A percentile compares a stretch with the other conserved stretches of the same genome.
phyloP scores from a whole-genome alignment of 2,113 vertebrate species.

The Aptenodytes forsteri region DNA sequence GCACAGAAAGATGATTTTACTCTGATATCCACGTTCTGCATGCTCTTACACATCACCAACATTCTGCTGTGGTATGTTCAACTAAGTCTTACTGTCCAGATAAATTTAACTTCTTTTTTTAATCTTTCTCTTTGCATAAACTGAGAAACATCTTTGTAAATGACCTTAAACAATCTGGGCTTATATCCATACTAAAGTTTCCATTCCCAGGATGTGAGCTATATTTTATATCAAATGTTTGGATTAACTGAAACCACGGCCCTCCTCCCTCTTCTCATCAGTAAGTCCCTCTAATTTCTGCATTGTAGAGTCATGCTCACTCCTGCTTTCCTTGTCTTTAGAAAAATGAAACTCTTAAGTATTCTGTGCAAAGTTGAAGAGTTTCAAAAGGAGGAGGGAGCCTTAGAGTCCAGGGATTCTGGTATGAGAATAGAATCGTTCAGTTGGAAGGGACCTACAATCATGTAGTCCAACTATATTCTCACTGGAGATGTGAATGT shows the following conservation, averaged over 20 bases:
- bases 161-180: not conserved
- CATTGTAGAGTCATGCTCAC: not conserved
- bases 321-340: not conserved
- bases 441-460: not conserved
- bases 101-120: not conserved
- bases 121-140: not conserved
- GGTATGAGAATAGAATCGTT: not conserved
- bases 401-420: not conserved
- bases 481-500: not conserved
- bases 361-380: not conserved
- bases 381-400: not conserved
- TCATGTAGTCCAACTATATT: not conserved
- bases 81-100: not conserved
- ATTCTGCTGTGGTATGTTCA: not conserved
- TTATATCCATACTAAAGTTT: not conserved
- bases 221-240: not conserved
- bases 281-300: not conserved
- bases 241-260: rapidly evolving
- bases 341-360: not conserved
- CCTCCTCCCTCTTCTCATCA: not conserved
- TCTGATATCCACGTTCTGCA: not conserved
- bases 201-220: not conserved
- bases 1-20: not conserved
- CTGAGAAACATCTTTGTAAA: not conserved
- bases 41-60: not conserved